Percentiles rank a stretch among this genome's conserved stretches.
Evolutionary conservation across 2,888 invertebrate species (phyloP).

Genomic region (Pseudanteris insignis): DNA sequence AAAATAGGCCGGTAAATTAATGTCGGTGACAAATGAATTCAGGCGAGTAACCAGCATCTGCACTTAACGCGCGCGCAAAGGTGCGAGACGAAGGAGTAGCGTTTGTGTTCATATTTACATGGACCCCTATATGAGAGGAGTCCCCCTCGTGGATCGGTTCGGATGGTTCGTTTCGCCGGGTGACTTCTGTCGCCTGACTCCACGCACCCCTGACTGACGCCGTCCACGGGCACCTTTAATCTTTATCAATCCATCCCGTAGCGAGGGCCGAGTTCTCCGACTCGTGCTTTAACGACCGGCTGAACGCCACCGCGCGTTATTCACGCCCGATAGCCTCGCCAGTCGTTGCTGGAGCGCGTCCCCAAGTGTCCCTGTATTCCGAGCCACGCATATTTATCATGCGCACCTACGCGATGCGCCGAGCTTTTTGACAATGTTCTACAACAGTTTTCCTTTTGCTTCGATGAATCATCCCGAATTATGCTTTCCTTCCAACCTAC

Average conservation of each 20-base stretch:
- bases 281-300: conserved; percentile 48
- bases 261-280: conserved; percentile 50
- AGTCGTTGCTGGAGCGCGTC: conserved; percentile 23
- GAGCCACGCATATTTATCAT: too few relatives aligned
- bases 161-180: conserved; percentile 64
- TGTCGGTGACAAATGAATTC: conserved; percentile 15
- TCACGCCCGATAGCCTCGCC: conserved; percentile 60
- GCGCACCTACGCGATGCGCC: conserved; percentile 23
- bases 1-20: conserved; percentile 8
- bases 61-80: conserved; percentile 18
- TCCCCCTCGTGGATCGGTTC: conserved; percentile 54
- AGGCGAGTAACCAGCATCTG: conserved; percentile 21
- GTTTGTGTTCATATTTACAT: conserved; percentile 56
- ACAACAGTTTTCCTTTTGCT: conserved; percentile 15
- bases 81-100: conserved; percentile 41
- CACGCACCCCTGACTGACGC: conserved; percentile 26
- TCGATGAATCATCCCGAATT: conserved; percentile 17
- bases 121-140: conserved; percentile 57
- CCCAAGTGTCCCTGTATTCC: conserved; percentile 8
- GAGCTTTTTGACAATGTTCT: conserved; percentile 21
- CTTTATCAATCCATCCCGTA: conserved; percentile 64
- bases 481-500: conserved; percentile 6
- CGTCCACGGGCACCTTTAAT: conserved; percentile 62
- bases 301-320: conserved; percentile 60
- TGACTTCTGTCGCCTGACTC: conserved; percentile 66